Base-by-base conservation (phyloP, 2,797 vertebrate genomes). In the Sebastes hubbsi region DNA sequence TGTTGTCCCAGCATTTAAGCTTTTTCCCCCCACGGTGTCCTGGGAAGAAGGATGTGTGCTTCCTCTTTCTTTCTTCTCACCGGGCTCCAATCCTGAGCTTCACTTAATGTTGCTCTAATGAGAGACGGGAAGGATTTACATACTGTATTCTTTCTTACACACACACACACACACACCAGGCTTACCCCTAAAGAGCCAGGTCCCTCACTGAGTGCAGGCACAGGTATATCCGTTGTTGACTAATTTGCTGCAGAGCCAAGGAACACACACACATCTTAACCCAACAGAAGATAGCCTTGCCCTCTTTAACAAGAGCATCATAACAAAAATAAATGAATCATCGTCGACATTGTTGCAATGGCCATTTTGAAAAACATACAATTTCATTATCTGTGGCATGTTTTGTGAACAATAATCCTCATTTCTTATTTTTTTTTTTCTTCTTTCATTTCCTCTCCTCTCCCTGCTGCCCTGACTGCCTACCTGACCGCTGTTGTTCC, bases 371-470 rank as follows among this genome's bases (percentile, higher is more conserved):
- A 67, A 74, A 73, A 77, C 7, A 60, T 46, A 64, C 12, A 67
- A 58, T 60, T 68, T 24, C 4, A 46, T 75, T 36, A 16, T 29
- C 58, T 2, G 55, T 60, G 14, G 36, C 10, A 42, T 79, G 13
- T 78, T 79, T 78, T 52, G 2, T 52, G 7, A 63, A 72, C 27
- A 67, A 9, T 58, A 24, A 56, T 63, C 27, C 13, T 89, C 25
- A 83, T 77, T 55, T 72, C 8, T 76, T 83, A 20, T 68, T 74
- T 83, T 72, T 72, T 72, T 90, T 90, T 2, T 52, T 49, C 46
- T 2, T 86, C 89, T 88, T 87, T 84, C 80, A 89, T 92, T 83
- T 91, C 85, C 83, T 84, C 64, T 91, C 85, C 83, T 84, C 65
- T 69, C 64, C 70, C 73, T 24, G 55, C 77, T 78, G 82, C 34